Base-by-base conservation (phyloP, 2,797 vertebrate species). In the Mustela erminea region DNA sequence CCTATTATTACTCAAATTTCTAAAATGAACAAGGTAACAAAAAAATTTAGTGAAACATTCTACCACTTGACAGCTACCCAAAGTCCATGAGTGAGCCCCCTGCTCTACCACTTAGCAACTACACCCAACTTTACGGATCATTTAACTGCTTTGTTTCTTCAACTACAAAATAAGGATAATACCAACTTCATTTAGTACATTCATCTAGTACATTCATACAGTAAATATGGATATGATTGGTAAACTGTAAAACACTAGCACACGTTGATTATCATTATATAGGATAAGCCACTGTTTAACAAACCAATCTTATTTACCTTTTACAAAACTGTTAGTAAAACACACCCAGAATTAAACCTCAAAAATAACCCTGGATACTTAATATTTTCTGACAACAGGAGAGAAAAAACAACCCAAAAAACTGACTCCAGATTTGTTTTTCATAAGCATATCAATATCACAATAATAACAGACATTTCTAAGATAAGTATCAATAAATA, bases 1-100 rank as follows among this genome's bases (percentile, higher is more conserved):
- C 98, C 99, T 99, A 98, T 99, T 99, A 98, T 99, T 99, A 98
- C 99, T 99, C 98, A 99, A 98, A 98, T 99, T 99, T 98, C 99
- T 99, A 90, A 93, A 98, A 92, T 98, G 6, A 98, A 72, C 70
- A 96, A 94, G 38, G 80, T 96, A 95, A 95, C 9, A 92, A 56
- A 54, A 94, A 38, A 86, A 83, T n/a, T 87, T 35, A 95, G 58
- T 68, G 56, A 87, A 27, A 93, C 92, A 92, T 52, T 85, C 81
- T 91, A 96, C 4, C 6, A 96, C 74, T 49, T 72, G 13, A 94
- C 80, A 96, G 81, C 80, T 43, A 52, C 35, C 46, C 52, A 46
- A 70, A 77, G 54, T 43, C 92, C 58, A 52, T 49, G 35, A 85
- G 3, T 58, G 41, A 75, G 29, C 13, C 38, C 62, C 54, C 54